phyloP scores from a whole-genome alignment of 2,888 invertebrate genomes.

The Caenorhabditis drosophilae region DNA sequence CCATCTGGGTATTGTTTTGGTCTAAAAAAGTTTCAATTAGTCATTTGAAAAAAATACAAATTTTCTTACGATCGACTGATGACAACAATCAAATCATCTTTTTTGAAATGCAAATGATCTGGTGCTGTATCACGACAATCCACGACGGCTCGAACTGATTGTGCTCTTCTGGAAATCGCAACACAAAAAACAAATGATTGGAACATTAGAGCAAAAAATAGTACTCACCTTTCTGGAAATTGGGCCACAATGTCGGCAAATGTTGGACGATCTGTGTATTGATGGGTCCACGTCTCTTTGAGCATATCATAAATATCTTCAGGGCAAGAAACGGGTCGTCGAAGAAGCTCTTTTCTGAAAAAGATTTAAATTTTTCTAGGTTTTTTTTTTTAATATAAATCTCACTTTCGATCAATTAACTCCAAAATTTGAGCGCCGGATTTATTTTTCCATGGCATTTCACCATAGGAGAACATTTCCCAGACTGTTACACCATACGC shows the following conservation, averaged over 20 bases:
- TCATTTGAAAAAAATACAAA: not conserved
- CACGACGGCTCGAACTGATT: slow-evolving; percentile 85
- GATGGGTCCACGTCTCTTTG: slow-evolving; percentile 95
- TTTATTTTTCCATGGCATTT: slow-evolving; percentile 95
- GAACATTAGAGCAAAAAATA: not conserved
- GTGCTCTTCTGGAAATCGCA: slow-evolving; percentile 74
- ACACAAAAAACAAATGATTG: not conserved
- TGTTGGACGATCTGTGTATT: slow-evolving; percentile 84
- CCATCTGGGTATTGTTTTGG: slow-evolving; percentile 62
- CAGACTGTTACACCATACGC: slow-evolving; percentile 96
- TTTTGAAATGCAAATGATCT: slow-evolving; percentile 82
- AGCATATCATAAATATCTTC: slow-evolving; percentile 88
- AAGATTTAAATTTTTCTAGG: too few relatives aligned
- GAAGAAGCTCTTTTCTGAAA: slow-evolving; percentile 35
- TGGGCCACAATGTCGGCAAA: slow-evolving; percentile 79
- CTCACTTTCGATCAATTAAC: slow-evolving; percentile 83
- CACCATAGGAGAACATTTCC: slow-evolving; percentile 99
- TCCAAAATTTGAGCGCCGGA: slow-evolving; percentile 92
- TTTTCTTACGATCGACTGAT: slow-evolving; percentile 81
- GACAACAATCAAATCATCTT: slow-evolving; percentile 89
- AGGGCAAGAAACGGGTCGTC: slow-evolving; percentile 78
- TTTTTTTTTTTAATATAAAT: slow-evolving; percentile 10
- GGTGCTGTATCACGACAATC: slow-evolving; percentile 74
- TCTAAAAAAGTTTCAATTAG: slow-evolving; percentile 28
- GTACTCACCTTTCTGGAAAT: slow-evolving; percentile 41